phyloP scores from a whole-genome alignment of 2,797 vertebrate genomes.

The Pseudopleuronectes americanus region DNA sequence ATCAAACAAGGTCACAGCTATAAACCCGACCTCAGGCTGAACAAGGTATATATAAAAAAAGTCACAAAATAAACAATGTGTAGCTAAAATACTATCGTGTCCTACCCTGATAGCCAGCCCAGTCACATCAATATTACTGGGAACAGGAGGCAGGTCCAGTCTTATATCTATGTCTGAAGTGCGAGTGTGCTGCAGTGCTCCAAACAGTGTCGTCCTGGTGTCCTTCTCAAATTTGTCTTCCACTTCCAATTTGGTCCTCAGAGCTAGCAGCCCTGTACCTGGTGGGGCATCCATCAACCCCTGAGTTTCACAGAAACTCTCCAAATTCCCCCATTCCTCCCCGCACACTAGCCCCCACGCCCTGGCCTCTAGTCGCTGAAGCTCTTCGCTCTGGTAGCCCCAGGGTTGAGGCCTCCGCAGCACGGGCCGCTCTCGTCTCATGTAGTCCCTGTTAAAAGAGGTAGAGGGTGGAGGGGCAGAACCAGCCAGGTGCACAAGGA shows the following conservation, averaged over 20 bases:
- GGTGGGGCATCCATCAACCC: conserved; percentile 90
- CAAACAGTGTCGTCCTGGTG: conserved; percentile 91
- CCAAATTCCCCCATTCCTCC: conserved; percentile 82
- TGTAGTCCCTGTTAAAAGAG: conserved; percentile 83
- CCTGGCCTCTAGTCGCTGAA: conserved; percentile 82
- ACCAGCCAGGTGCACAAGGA: conserved; percentile 91
- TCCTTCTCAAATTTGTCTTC: conserved; percentile 94
- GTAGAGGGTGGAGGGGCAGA: conserved; percentile 84
- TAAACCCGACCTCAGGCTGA: background rate
- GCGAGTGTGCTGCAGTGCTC: conserved; percentile 92
- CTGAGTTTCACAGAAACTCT: conserved; percentile 81
- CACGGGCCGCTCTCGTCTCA: conserved; percentile 80
- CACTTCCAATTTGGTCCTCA: conserved; percentile 78
- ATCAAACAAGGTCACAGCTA: background rate
- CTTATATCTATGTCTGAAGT: conserved; percentile 92
- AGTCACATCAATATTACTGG: conserved; percentile 92
- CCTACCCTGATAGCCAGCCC: conserved; percentile 93
- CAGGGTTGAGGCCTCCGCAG: conserved; percentile 74
- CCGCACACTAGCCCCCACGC: conserved; percentile 83
- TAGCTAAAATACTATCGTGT: background rate
- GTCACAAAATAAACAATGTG: conserved; percentile 2
- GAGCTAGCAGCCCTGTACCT: conserved; percentile 84
- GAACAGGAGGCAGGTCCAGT: conserved; percentile 92
- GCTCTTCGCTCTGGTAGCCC: conserved; percentile 81
- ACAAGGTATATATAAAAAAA: background rate